Evolutionary conservation across 2,888 invertebrate genomes (phyloP), one percentile per base, ranked within the genome.

Genomic region (Pasiphila rectangulata): DNA sequence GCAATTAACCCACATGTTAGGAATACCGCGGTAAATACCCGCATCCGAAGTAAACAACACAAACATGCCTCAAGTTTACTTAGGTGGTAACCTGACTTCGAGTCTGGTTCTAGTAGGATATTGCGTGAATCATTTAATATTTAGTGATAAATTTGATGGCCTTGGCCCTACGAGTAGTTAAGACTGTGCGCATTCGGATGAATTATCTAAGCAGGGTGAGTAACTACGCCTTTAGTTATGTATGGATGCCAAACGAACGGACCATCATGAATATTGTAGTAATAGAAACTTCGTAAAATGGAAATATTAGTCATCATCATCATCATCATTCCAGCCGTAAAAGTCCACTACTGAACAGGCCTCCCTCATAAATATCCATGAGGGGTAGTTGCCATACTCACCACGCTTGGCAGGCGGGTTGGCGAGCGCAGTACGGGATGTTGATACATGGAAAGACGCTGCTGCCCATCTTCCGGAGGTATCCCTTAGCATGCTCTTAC

Each of bases 121-220:
- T 32, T 21, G 40, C 35, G 34, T 35, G 46, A 38, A 25, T 25
- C 25, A 43, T 43, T 34, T 38, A 48, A 38, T 48, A 48, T 48
- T 43, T 42, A 41, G 25, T 24, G 19, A 10, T 1, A 25, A 27
- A 29, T 13, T 39, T 29, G 29, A 38, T 37, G 43, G 32, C 17
- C 17, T 3, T 38, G 13, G 38, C 42, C 20, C 37, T 32, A 17
- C 27, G 27, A 23, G 20, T 27, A 37, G 30, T 41, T 37, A 16
- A 42, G 36, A 43, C 21, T 13, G 34, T 23, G 37, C 41, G 36
- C 40, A 47, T 25, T 41, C 37, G 9, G 21, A 27, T 48, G 37
- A 43, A 43, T 48, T 44, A 49, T 49, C 43, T 39, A 44, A 39
- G 36, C 35, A 35, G 39, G 39, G 27, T 34, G 24, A 42, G 34